Conservation (phyloP, 2,888 invertebrate species). For the Linnaemya tessellans region DNA sequence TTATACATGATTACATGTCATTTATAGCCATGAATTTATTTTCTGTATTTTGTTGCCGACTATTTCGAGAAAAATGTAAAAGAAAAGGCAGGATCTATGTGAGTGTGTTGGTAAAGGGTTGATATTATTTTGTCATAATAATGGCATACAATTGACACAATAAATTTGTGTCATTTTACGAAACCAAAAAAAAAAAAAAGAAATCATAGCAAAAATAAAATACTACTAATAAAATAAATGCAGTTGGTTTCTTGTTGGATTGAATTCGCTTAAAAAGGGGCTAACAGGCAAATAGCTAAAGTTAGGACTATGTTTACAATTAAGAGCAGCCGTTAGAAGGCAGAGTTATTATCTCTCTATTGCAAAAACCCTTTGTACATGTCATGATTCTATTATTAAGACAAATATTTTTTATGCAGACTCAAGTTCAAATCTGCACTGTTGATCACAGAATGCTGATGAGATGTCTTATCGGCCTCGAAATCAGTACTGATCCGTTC, state of each 20-base stretch:
- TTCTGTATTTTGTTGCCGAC: conserved; percentile 13
- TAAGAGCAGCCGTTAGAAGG: neutral
- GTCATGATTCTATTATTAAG: too few relatives aligned
- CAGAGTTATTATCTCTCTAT: too few relatives aligned
- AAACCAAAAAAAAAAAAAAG: neutral
- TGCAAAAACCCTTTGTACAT: too few relatives aligned
- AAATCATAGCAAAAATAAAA: neutral
- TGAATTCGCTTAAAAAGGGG: conserved; percentile 50
- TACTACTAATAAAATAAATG: conserved; percentile 3
- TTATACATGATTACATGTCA: conserved; percentile 66
- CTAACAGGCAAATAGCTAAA: neutral
- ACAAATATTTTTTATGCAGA: too few relatives aligned
- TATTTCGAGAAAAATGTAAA: conserved; percentile 3
- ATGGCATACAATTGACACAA: conserved; percentile 66
- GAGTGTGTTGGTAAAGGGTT: conserved; percentile 48
- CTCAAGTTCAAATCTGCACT: too few relatives aligned
- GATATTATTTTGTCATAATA: conserved; percentile 57
- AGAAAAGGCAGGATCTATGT: neutral
- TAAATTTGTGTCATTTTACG: conserved; percentile 43
- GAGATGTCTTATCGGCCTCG: too few relatives aligned
- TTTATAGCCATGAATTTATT: conserved; percentile 57
- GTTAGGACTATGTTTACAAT: conserved; percentile 4
- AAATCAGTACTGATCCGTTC: too few relatives aligned
- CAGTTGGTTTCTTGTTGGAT: conserved; percentile 30
- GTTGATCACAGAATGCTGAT: too few relatives aligned